Evolutionary conservation across 2,797 vertebrate species (phyloP).

Genomic region (Botia kubotai): DNA sequence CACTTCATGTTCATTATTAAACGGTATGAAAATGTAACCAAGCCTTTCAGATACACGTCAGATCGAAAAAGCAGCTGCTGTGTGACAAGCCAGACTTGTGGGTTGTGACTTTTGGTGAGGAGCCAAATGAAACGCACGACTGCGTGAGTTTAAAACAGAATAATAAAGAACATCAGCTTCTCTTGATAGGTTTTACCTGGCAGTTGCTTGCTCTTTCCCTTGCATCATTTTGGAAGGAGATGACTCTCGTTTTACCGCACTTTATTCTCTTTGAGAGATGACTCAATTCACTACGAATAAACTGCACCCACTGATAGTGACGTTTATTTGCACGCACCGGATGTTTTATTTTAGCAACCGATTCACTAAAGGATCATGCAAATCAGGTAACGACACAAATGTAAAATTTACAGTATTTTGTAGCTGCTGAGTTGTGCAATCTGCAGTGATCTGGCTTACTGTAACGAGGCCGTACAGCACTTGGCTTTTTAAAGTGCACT

Average conservation of each 20-base stretch:
- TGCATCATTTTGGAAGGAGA: constrained; percentile 39
- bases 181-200: constrained; percentile 34
- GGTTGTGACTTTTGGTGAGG: constrained; percentile 68
- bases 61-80: constrained; percentile 69
- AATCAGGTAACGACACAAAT: background rate
- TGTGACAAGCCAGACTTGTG: constrained; percentile 66
- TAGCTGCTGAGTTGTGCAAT: background rate
- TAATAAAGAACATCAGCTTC: constrained; percentile 51
- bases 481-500: constrained; percentile 1
- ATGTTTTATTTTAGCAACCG: background rate
- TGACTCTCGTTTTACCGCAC: constrained; percentile 10
- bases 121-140: constrained; percentile 65
- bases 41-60: constrained; percentile 46
- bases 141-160: constrained; percentile 55
- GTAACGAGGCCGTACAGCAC: background rate
- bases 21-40: constrained; percentile 60
- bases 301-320: background rate
- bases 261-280: constrained; percentile 13
- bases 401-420: background rate
- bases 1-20: constrained; percentile 60
- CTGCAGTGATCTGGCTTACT: background rate
- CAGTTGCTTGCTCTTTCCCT: constrained; percentile 10
- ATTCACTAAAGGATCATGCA: background rate
- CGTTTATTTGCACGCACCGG: background rate
- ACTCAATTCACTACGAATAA: background rate